Conservation (phyloP, 2,888 invertebrate species). For the Dexiosoma caninum region DNA sequence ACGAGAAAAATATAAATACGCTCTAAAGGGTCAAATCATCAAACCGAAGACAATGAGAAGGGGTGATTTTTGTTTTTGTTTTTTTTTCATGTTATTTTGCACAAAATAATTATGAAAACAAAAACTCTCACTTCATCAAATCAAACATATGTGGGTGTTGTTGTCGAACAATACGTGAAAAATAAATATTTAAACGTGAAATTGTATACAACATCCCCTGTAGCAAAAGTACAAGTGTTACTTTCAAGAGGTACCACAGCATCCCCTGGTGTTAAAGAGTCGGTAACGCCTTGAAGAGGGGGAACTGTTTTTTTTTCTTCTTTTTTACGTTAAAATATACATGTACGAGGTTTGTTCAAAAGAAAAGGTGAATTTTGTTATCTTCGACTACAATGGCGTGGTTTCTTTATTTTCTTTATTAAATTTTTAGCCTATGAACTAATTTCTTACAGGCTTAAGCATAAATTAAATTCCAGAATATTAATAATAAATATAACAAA, state of each 20-base stretch:
- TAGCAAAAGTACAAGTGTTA: neutral
- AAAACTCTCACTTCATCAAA: constrained; percentile 13
- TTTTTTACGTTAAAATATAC: too few species aligned
- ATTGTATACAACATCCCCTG: constrained; percentile 10
- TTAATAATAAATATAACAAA: too few species aligned
- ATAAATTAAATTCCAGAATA: too few species aligned
- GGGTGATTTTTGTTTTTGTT: constrained; percentile 24
- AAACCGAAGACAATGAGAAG: neutral
- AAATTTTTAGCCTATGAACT: too few species aligned
- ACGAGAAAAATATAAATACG: neutral
- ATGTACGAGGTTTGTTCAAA: too few species aligned
- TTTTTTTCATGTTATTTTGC: neutral
- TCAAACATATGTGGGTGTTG: constrained; percentile 30
- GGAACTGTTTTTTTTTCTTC: neutral
- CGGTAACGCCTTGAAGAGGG: neutral
- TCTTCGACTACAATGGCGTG: too few species aligned
- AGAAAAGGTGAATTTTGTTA: too few species aligned
- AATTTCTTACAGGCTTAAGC: too few species aligned
- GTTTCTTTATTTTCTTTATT: too few species aligned
- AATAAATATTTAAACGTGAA: constrained; percentile 38
- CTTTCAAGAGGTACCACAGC: neutral
- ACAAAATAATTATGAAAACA: constrained; percentile 1
- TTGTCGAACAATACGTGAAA: constrained; percentile 7
- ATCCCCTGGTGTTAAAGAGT: neutral
- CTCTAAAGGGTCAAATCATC: neutral